Evolutionary conservation across 2,797 vertebrate species (phyloP).

Genomic region (Buceros bicornis): DNA sequence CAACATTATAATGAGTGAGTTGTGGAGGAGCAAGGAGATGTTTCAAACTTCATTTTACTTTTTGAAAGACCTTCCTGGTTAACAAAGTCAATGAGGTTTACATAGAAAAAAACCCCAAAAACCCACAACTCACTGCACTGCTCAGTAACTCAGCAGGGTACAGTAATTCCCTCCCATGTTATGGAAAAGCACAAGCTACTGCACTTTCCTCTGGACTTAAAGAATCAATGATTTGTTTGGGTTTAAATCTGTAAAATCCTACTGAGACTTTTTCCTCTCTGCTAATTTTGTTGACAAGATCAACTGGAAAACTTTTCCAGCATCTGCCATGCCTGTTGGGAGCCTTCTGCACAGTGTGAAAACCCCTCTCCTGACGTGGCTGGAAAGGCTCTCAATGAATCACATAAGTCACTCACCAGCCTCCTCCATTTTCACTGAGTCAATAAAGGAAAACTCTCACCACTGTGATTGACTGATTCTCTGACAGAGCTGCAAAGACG

Average conservation of each 20-base stretch:
- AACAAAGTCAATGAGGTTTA: not conserved
- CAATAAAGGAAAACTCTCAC: slow-evolving; percentile 27
- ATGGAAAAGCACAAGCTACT: not conserved
- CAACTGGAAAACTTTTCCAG: not conserved
- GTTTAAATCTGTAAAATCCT: slow-evolving; percentile 13
- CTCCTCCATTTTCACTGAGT: not conserved
- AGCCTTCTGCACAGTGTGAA: not conserved
- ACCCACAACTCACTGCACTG: not conserved
- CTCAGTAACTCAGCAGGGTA: not conserved
- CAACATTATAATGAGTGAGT: not conserved
- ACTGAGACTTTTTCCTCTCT: not conserved
- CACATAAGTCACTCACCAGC: not conserved
- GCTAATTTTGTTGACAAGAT: not conserved
- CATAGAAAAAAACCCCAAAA: rapidly evolving
- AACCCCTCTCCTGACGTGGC: not conserved
- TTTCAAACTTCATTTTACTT: not conserved
- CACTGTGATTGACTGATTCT: not conserved
- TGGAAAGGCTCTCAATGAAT: not conserved
- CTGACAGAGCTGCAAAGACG: not conserved
- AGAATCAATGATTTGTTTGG: not conserved
- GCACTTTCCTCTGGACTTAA: not conserved
- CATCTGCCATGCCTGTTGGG: not conserved
- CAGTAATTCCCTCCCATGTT: not conserved
- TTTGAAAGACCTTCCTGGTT: not conserved
- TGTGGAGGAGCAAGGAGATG: not conserved